These are phyloP conservation scores for Eupithecia insigniata DNA, from an alignment of 2,888 invertebrate species.

Conservation along the genomic window DNA sequence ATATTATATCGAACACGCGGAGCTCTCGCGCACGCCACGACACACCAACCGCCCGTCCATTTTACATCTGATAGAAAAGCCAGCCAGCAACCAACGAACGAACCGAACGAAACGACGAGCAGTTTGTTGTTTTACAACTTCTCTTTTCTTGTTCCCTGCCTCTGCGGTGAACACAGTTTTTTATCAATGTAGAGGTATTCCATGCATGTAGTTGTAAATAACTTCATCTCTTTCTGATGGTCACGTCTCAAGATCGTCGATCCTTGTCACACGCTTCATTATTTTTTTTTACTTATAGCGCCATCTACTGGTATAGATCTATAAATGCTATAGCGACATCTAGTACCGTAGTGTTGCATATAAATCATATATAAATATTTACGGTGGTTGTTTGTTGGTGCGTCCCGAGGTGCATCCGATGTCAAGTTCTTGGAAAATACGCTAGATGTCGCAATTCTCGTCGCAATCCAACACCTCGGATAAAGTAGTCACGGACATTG, in stretches of 20 bases:
- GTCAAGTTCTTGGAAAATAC: background rate
- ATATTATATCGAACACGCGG: conserved; percentile 81
- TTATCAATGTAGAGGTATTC: conserved; percentile 58
- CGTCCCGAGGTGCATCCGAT: no score
- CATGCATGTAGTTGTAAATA: conserved; percentile 57
- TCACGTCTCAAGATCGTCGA: conserved; percentile 36
- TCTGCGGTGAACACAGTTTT: conserved; percentile 57
- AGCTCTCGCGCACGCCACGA: conserved; percentile 77
- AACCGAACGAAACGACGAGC: conserved; percentile 45
- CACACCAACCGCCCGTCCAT: conserved; percentile 80
- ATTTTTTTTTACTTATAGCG: conserved; percentile 47
- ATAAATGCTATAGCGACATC: conserved; percentile 14
- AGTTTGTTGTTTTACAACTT: conserved; percentile 84
- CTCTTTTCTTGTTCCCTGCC: conserved; percentile 80
- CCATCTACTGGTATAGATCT: conserved; percentile 57
- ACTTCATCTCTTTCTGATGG: conserved; percentile 52
- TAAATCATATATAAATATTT: no score
- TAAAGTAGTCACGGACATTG: background rate
- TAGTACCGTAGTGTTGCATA: no score
- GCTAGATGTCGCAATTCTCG: conserved; percentile 14
- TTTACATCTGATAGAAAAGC: conserved; percentile 84
- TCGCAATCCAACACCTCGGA: no score
- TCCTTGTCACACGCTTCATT: conserved; percentile 66
- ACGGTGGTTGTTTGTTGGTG: no score
- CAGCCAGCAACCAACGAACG: conserved; percentile 64